These are phyloP conservation scores for Baronia brevicornis DNA, from an alignment of 2,888 invertebrate genomes.

Conservation along the genomic window DNA sequence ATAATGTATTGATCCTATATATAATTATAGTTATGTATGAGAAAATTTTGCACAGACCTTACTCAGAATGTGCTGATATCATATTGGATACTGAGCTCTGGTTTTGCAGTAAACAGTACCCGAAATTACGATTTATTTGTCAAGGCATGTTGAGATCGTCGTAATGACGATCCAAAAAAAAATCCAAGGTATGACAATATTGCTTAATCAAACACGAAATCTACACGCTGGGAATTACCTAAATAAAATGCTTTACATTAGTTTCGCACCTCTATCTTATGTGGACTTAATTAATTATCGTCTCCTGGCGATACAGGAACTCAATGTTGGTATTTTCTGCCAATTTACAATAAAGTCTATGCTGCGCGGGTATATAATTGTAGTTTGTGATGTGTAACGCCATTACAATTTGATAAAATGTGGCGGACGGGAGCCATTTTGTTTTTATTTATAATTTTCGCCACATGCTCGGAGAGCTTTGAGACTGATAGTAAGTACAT, in stretches of 20 bases:
- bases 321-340: conserved; percentile 29
- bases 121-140: no score
- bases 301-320: conserved; percentile 20
- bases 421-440: conserved; percentile 38
- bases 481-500: conserved; percentile 38
- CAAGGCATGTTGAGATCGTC: no score
- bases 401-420: conserved; percentile 39
- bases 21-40: conserved; percentile 18
- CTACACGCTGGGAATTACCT: conserved; percentile 16
- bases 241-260: conserved; percentile 15
- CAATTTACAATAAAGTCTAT: conserved; percentile 31
- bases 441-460: conserved; percentile 22
- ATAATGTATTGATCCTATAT: no score
- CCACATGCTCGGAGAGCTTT: conserved; percentile 23
- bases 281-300: conserved; percentile 35
- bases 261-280: conserved; percentile 28
- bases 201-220: conserved; percentile 20
- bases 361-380: conserved; percentile 45
- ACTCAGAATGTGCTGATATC: no score
- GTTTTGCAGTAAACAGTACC: no score
- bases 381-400: conserved; percentile 23
- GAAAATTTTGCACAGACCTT: no score
- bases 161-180: no score
- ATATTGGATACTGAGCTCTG: no score
- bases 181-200: conserved; percentile 10